Base-by-base conservation (phyloP, 2,797 vertebrate species). In the Pterois miles region DNA sequence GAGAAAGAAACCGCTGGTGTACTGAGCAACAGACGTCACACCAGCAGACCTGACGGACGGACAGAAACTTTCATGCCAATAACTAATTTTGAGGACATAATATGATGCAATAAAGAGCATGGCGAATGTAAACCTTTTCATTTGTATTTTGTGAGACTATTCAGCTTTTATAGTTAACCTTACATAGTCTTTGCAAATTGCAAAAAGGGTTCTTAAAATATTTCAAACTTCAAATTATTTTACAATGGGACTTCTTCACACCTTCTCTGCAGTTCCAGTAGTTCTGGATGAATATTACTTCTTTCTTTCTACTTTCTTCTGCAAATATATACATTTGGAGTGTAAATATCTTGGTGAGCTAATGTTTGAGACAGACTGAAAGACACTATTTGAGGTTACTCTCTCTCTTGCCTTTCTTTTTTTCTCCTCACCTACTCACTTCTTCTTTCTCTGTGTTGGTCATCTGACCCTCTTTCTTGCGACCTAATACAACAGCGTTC, bases 381-480 rank as follows among this genome's bases (percentile, higher is more conserved):
- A 65, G 53, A 18, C 34, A 34, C n/a, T 59, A 2, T 74, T 59
- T 57, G 33, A 70, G 25, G 22, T 65, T 60, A 23, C 56, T 71
- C 29, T 66, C 23, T 62, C 34, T 65, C 50, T 65, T 74, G 33
- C 22, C 13, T 43, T 71, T 62, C 16, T 7, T 56, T 56, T 40
- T 65, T 70, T 12, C 14, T 56, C 33, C 34, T 54, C n/a, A 64
- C 54, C 12, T 10, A 6, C 54, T 54, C 52, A 14, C 38, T 27
- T 13, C 12, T 54, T 54, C 27, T 27, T 23, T 27, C 62, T 25
- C 16, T 52, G 23, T 52, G 13, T 71, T 34, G 33, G 58, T 68
- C 54, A 34, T 80, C 60, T 73, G 75, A 58, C 62, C 57, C 29
- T 71, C 57, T 54, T 53, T 31, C 59, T 23, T 7, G 34, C 11